Percentiles rank a stretch among this genome's conserved stretches.
Evolutionary conservation across 2,888 invertebrate genomes (phyloP).

Genomic region (Noctua janthina): DNA sequence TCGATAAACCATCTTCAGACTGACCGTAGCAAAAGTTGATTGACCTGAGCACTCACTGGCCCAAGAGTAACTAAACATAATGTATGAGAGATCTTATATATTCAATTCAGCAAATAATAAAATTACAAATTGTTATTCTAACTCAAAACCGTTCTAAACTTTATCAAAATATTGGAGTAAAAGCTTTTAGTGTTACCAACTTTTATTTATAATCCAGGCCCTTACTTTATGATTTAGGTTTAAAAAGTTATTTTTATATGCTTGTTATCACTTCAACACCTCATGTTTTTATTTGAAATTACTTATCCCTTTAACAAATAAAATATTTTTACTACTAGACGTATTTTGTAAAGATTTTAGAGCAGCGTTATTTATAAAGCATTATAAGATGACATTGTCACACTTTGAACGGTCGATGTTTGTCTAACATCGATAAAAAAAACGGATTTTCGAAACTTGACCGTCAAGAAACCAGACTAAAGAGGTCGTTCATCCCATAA

Average conservation of each 20-base stretch:
- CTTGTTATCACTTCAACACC: constrained; percentile 5
- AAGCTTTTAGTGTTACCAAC: constrained; percentile 48
- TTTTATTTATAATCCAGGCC: constrained; percentile 12
- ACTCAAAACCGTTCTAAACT: neutral
- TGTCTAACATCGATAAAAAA: neutral
- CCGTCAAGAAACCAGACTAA: no score
- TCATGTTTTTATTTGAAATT: constrained; percentile 16
- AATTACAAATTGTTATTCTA: constrained; percentile 1
- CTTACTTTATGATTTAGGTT: constrained; percentile 22
- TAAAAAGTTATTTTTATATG: constrained; percentile 4
- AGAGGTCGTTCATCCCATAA: no score
- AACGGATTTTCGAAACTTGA: no score
- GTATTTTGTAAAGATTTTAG: neutral
- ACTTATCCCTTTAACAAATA: neutral
- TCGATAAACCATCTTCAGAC: neutral
- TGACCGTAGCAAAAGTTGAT: neutral
- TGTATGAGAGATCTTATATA: neutral
- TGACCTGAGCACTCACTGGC: neutral
- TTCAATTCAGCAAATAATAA: neutral
- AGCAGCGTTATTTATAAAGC: neutral
- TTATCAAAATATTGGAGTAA: constrained; percentile 22
- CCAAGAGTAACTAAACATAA: neutral
- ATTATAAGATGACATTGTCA: neutral
- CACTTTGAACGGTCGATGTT: neutral
- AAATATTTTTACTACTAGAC: neutral